Percentiles rank a stretch among this genome's conserved stretches.
These are phyloP conservation scores for Nymphalis polychloros DNA, from an alignment of 2,888 invertebrate species.

Conservation along the genomic window DNA sequence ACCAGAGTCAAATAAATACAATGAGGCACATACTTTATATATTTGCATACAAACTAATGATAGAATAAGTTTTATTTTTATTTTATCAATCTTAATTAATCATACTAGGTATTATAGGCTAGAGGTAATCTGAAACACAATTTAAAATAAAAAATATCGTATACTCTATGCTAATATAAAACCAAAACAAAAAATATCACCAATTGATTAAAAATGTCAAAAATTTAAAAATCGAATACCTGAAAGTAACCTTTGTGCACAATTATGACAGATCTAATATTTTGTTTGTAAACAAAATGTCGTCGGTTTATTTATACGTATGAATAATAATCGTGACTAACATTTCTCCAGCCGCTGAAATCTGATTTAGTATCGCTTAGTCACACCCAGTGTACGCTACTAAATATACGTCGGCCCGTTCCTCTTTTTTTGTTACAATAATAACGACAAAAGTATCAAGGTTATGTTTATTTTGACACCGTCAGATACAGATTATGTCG, in stretches of 20 bases:
- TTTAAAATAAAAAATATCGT: no score
- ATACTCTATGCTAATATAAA: no score
- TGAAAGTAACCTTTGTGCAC: not conserved
- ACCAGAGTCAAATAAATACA: no score
- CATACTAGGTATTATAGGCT: no score
- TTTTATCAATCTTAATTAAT: no score
- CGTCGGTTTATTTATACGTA: slow-evolving; percentile 43
- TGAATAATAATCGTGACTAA: slow-evolving; percentile 53
- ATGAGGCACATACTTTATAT: no score
- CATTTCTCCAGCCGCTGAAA: slow-evolving; percentile 38
- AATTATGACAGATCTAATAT: slow-evolving; percentile 35
- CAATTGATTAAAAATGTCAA: not conserved
- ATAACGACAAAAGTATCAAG: slow-evolving; percentile 21
- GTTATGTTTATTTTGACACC: slow-evolving; percentile 26
- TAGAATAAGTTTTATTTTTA: no score
- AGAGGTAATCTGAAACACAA: no score
- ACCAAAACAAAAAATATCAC: no score
- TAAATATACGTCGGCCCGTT: slow-evolving; percentile 24
- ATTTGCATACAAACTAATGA: no score
- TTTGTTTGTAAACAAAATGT: slow-evolving; percentile 49
- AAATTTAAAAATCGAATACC: not conserved
- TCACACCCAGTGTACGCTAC: slow-evolving; percentile 40
- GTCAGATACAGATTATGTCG: not conserved
- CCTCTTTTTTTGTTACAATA: slow-evolving; percentile 19
- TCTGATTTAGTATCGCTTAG: slow-evolving; percentile 51